These are phyloP conservation scores for Perca flavescens DNA, from an alignment of 2,113 vertebrate genomes.

Conservation along the genomic window DNA sequence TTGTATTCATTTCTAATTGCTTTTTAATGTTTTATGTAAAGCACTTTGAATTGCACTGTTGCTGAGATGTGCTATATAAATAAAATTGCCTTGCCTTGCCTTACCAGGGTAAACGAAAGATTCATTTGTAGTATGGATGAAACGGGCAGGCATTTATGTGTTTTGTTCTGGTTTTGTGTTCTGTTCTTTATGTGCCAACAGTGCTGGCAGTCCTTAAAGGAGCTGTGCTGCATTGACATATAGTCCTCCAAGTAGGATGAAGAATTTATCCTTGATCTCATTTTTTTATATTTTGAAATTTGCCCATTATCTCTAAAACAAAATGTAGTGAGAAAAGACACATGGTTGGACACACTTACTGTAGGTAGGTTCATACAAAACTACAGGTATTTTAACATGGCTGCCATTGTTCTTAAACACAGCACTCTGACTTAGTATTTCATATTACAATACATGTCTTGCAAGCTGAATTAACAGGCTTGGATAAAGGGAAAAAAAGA, in stretches of 20 bases:
- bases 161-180: constrained; percentile 68
- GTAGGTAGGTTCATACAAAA: constrained; percentile 26
- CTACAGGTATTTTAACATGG: constrained; percentile 21
- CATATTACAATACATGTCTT: constrained; percentile 7
- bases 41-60: too few relatives aligned
- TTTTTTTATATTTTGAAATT: constrained; percentile 35
- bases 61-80: too few relatives aligned
- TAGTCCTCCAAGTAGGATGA: constrained; percentile 47
- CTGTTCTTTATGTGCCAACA: constrained; percentile 65
- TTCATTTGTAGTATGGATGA: constrained; percentile 61
- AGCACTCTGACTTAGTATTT: constrained; percentile 11
- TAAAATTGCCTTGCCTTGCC: too few relatives aligned
- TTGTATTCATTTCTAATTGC: too few relatives aligned
- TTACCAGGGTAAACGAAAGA: constrained; percentile 37
- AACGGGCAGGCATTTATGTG: constrained; percentile 63
- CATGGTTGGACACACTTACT: not conserved
- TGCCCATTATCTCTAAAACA: constrained; percentile 7
- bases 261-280: constrained; percentile 48
- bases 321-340: constrained; percentile 12
- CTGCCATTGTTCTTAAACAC: constrained; percentile 13
- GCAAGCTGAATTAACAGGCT: constrained; percentile 9
- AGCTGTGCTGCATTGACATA: constrained; percentile 45
- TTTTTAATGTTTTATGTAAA: too few relatives aligned
- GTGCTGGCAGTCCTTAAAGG: constrained; percentile 60
- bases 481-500: constrained; percentile 34